Base-by-base conservation (phyloP, 2,797 vertebrate genomes). In the Characodon lateralis region DNA sequence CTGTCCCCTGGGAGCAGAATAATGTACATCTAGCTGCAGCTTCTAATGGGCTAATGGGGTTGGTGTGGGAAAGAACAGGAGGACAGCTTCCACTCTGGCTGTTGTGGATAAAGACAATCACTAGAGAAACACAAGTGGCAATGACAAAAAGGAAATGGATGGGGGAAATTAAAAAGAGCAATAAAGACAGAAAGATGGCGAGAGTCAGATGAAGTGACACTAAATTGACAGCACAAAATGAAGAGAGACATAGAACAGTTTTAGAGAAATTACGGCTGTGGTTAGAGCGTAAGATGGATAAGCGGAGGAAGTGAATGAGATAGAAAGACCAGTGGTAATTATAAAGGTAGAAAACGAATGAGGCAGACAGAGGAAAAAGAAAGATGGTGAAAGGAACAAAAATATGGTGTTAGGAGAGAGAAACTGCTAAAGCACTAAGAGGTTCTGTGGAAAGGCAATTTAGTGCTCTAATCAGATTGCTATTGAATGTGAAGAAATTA, bases 391-490 rank as follows among this genome's bases (percentile, higher is more conserved):
- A 89, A 84, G 77, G 80, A 83, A 78, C 58, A 61, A 78, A 88
- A 88, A 89, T 85, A 83, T 78, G 79, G 73, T 43, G 82, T 77
- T 72, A 78, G 77, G 63, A 41, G 82, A 75, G 76, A 76, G 81
- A 81, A 84, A 85, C 78, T 84, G 88, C 86, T 80, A 87, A 84
- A 88, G 87, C 80, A 70, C 87, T 89, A 88, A 94, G 85, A 93
- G 91, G 89, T 87, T 91, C 88, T 90, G 90, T 70, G 63, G 91
- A 87, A 93, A 93, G 91, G 89, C 90, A 92, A 94, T 93, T 93
- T 93, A 79, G 89, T 87, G 87, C 85, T 88, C 81, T 93, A 92
- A 95, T 94, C 93, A 93, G 89, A 94, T 94, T 91, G 89, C 81
- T 90, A 93, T 92, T 93, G 90, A 94, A 92, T 91, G 90, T 88